Percentiles rank a stretch among this genome's conserved stretches.
Evolutionary conservation across 2,113 vertebrate species (phyloP).

Genomic region (Carassius carassius): DNA sequence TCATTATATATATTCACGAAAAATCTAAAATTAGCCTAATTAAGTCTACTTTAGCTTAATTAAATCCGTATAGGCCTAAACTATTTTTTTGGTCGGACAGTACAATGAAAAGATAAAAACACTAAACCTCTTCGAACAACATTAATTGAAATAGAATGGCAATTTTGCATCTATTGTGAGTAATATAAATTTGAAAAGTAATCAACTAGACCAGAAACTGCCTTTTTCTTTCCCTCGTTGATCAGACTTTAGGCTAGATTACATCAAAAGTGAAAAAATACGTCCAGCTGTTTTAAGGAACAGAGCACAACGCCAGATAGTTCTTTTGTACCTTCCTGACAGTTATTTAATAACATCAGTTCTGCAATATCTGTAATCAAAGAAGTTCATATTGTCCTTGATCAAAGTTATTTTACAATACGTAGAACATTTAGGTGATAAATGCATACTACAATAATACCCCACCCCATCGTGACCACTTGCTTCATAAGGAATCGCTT

Average conservation of each 20-base stretch:
- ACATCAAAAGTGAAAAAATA: constrained; percentile 36
- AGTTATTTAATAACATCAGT: background rate
- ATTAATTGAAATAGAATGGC: background rate
- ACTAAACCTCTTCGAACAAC: background rate
- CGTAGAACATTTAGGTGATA: background rate
- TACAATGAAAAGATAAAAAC: background rate
- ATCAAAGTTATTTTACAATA: background rate
- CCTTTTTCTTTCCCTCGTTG: background rate
- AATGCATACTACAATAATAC: background rate
- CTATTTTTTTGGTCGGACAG: background rate
- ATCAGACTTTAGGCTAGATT: background rate
- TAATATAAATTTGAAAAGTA: background rate
- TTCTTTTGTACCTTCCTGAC: constrained; percentile 55
- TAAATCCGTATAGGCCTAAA: too few species aligned
- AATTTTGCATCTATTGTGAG: background rate
- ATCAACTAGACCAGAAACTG: background rate
- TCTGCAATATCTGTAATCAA: background rate
- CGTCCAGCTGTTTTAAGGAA: constrained; percentile 42
- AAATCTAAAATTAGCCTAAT: background rate
- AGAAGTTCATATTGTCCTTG: background rate
- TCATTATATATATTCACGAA: background rate
- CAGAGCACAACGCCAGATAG: constrained; percentile 50
- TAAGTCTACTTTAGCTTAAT: too few species aligned
- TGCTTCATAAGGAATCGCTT: background rate
- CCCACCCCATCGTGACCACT: background rate